phyloP scores from a whole-genome alignment of 1,140 invertebrate genomes.

The Heliconius eleuchia region DNA sequence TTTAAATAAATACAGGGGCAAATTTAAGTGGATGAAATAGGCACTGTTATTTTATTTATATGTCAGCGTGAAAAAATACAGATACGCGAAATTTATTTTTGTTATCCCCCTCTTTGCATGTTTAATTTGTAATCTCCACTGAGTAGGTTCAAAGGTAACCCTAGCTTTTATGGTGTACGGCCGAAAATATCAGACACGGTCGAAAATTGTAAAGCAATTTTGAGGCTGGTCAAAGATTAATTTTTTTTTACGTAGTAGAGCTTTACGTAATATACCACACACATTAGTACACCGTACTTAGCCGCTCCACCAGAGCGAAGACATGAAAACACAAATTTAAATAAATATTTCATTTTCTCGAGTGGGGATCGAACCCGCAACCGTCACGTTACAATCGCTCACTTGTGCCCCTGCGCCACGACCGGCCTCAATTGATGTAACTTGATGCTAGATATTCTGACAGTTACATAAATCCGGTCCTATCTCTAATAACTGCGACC shows the following conservation, averaged over 20 bases:
- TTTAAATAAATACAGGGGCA: slow-evolving; percentile 3
- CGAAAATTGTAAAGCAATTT: slow-evolving; percentile 9
- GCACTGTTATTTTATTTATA: slow-evolving; percentile 29
- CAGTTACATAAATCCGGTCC: slow-evolving; percentile 69
- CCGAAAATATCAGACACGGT: not conserved
- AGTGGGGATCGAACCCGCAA: too few relatives aligned
- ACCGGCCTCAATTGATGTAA: slow-evolving; percentile 50
- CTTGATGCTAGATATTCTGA: slow-evolving; percentile 62
- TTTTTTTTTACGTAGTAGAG: slow-evolving; percentile 27
- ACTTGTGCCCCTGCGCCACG: too few relatives aligned
- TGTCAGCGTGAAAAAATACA: slow-evolving; percentile 31
- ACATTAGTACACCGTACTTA: too few relatives aligned
- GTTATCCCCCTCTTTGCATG: slow-evolving; percentile 38
- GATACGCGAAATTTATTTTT: slow-evolving; percentile 31
- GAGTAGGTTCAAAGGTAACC: slow-evolving; percentile 38
- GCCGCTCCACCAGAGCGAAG: too few relatives aligned
- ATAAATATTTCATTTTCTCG: too few relatives aligned
- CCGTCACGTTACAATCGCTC: too few relatives aligned
- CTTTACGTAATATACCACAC: too few relatives aligned
- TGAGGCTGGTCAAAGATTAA: slow-evolving; percentile 49
- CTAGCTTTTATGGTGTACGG: slow-evolving; percentile 32
- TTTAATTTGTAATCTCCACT: slow-evolving; percentile 42
- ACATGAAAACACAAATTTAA: too few relatives aligned
- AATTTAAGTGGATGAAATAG: not conserved
- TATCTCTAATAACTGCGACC: slow-evolving; percentile 71